Conservation (phyloP, 2,797 vertebrate genomes). For the Melanotaenia pygmaea region DNA sequence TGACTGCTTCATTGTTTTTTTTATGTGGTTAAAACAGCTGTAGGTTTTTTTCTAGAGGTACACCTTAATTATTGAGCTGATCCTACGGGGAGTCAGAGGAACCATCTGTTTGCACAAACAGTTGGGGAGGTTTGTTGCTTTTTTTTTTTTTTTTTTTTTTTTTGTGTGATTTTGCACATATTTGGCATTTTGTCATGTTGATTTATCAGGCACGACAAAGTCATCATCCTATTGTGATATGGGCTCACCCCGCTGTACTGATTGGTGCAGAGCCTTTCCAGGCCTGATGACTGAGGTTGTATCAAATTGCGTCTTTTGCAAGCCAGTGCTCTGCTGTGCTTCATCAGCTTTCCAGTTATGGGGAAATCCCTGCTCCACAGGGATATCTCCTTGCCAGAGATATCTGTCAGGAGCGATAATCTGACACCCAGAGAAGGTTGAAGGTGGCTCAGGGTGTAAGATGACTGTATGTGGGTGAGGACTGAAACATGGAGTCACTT, state of each 20-base stretch:
- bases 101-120: slow-evolving; percentile 3
- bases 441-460: slow-evolving; percentile 69
- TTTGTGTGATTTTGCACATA: background rate
- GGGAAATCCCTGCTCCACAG: slow-evolving; percentile 76
- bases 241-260: slow-evolving; percentile 11
- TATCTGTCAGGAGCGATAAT: slow-evolving; percentile 68
- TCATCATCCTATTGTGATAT: background rate
- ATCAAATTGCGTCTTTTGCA: slow-evolving; percentile 47
- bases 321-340: slow-evolving; percentile 39
- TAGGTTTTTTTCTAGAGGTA: slow-evolving; percentile 12
- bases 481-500: slow-evolving; percentile 22
- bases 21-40: background rate
- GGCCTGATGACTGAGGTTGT: slow-evolving; percentile 31
- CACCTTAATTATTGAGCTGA: background rate
- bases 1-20: background rate
- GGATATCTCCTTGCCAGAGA: slow-evolving; percentile 72
- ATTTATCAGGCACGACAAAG: background rate
- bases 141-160: no score
- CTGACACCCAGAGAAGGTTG: slow-evolving; percentile 77
- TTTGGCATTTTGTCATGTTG: background rate
- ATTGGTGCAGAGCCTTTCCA: slow-evolving; percentile 40
- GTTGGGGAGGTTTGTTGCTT: background rate
- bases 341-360: slow-evolving; percentile 58
- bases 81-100: background rate
- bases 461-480: slow-evolving; percentile 48